phyloP scores from a whole-genome alignment of 2,113 vertebrate genomes.

The Cervus canadensis region DNA sequence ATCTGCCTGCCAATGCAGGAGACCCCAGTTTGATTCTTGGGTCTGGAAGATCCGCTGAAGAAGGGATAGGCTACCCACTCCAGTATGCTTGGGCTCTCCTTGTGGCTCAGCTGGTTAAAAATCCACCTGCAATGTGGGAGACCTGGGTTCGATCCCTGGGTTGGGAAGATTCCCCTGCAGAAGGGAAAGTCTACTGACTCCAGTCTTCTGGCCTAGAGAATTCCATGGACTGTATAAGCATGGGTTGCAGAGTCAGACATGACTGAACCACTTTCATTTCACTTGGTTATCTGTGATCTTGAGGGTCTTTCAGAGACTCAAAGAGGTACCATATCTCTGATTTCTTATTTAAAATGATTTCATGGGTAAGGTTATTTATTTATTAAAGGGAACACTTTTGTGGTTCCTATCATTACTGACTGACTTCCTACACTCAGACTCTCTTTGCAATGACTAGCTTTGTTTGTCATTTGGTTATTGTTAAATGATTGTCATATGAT shows the following conservation, averaged over 20 bases:
- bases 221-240: background rate
- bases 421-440: background rate
- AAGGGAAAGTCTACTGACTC: too few species aligned
- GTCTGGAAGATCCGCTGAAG: background rate
- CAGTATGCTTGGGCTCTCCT: background rate
- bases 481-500: background rate
- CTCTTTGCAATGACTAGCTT: background rate
- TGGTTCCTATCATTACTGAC: background rate
- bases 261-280: background rate
- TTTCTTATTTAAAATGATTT: background rate
- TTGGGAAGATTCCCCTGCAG: background rate
- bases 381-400: background rate
- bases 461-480: background rate
- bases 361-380: background rate
- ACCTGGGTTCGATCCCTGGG: background rate
- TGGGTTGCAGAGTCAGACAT: background rate
- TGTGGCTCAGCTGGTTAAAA: background rate
- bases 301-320: background rate
- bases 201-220: too few species aligned
- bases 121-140: background rate
- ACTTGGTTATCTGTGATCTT: background rate
- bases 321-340: background rate
- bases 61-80: background rate
- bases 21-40: background rate
- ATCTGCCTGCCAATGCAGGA: background rate